Evolutionary conservation across 2,113 vertebrate genomes (phyloP).

Genomic region (Prolemur simus): DNA sequence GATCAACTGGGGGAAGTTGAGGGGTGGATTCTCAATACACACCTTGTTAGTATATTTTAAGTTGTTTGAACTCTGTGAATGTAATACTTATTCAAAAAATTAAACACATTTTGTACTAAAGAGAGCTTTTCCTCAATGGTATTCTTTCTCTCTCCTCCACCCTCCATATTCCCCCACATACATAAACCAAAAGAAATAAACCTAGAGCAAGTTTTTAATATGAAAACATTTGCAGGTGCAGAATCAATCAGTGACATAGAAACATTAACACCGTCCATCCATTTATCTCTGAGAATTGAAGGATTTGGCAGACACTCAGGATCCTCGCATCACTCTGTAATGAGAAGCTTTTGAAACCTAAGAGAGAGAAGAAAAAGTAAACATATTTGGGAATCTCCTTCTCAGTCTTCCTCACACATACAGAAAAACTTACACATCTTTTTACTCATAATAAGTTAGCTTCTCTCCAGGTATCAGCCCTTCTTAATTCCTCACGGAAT

Average conservation of each 20-base stretch:
- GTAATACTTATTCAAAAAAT: neutral
- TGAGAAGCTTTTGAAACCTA: neutral
- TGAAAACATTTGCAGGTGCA: neutral
- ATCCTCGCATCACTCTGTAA: neutral
- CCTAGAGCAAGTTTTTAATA: neutral
- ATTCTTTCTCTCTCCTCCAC: neutral
- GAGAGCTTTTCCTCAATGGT: neutral
- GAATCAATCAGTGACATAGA: neutral
- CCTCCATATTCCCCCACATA: neutral
- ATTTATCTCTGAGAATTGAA: neutral
- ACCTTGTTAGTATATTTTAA: neutral
- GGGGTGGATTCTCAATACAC: neutral
- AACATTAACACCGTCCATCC: fast-evolving
- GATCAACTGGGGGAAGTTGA: neutral
- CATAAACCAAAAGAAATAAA: neutral
- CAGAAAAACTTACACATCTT: neutral
- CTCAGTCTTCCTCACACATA: neutral
- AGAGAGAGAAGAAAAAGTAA: neutral
- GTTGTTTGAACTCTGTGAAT: neutral
- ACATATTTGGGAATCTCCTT: neutral
- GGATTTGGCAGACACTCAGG: neutral
- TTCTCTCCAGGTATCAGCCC: neutral
- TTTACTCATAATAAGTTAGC: neutral
- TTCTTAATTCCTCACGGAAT: neutral
- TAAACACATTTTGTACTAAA: neutral